Conservation (phyloP, 2,888 invertebrate species). For the Melitaea athalia region DNA sequence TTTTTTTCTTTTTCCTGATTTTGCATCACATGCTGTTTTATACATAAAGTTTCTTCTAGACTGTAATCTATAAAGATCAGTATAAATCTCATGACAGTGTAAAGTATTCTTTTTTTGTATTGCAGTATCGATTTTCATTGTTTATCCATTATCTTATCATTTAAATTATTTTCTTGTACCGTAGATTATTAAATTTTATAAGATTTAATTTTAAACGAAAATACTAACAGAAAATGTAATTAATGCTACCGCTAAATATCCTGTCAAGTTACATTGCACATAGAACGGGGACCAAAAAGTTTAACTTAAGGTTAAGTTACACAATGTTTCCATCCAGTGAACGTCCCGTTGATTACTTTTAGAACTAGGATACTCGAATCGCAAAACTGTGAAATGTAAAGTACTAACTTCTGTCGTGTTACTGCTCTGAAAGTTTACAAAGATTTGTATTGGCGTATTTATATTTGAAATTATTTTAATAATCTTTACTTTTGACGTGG, state of each 20-base stretch:
- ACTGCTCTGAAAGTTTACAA: not conserved
- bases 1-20: too few relatives aligned
- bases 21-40: too few relatives aligned
- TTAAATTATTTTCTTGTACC: too few relatives aligned
- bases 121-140: too few relatives aligned
- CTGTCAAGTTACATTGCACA: constrained; percentile 21
- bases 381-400: constrained; percentile 23
- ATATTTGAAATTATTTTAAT: not conserved
- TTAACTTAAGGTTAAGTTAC: constrained; percentile 47
- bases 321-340: constrained; percentile 56
- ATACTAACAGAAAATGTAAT: constrained; percentile 2
- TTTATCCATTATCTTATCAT: too few relatives aligned
- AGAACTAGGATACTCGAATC: constrained; percentile 50
- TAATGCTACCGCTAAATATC: constrained; percentile 18
- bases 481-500: too few relatives aligned
- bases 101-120: too few relatives aligned
- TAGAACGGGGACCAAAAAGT: constrained; percentile 27
- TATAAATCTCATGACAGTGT: too few relatives aligned
- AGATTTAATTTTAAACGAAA: not conserved
- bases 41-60: too few relatives aligned
- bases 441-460: not conserved
- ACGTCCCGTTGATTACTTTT: constrained; percentile 61
- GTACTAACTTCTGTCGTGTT: constrained; percentile 13
- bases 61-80: too few relatives aligned
- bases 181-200: too few relatives aligned